Conservation (phyloP, 1,140 invertebrate species). For the Drosophila lacteicornis region DNA sequence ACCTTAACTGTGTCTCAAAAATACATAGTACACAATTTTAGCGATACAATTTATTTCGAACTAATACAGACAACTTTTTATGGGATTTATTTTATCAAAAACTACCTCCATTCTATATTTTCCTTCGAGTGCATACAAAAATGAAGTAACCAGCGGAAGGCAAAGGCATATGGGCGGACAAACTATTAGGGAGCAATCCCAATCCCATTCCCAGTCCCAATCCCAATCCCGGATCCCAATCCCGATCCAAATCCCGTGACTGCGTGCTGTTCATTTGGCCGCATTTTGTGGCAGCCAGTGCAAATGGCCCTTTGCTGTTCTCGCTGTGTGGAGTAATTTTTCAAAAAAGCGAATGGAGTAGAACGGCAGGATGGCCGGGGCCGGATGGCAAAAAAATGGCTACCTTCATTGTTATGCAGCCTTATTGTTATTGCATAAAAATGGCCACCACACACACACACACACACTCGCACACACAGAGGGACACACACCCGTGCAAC, state of each 20-base stretch:
- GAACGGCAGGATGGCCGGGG: neutral
- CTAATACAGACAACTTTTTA: neutral
- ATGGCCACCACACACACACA: slow-evolving; percentile 38
- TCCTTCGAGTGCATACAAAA: slow-evolving; percentile 15
- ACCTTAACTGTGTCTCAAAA: no score
- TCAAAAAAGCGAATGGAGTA: slow-evolving; percentile 55
- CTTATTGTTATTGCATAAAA: slow-evolving; percentile 83
- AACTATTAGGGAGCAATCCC: slow-evolving; percentile 72
- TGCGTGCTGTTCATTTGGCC: slow-evolving; percentile 75
- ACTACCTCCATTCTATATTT: neutral
- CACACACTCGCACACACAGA: neutral
- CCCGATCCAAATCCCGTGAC: slow-evolving; percentile 39
- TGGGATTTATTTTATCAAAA: neutral
- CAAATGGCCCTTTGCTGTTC: slow-evolving; percentile 73
- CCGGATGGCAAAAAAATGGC: slow-evolving; percentile 19
- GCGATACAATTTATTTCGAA: neutral
- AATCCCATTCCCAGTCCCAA: slow-evolving; percentile 2
- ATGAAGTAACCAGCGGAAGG: slow-evolving; percentile 12
- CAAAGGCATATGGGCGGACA: slow-evolving; percentile 49
- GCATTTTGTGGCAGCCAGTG: slow-evolving; percentile 72
- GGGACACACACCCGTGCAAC: slow-evolving; percentile 57
- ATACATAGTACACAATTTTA: neutral
- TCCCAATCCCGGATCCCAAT: slow-evolving; percentile 6
- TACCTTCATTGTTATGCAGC: slow-evolving; percentile 76
- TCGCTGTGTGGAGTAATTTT: slow-evolving; percentile 70